Evolutionary conservation across 2,113 vertebrate species (phyloP).

Genomic region (Rynchops niger): DNA sequence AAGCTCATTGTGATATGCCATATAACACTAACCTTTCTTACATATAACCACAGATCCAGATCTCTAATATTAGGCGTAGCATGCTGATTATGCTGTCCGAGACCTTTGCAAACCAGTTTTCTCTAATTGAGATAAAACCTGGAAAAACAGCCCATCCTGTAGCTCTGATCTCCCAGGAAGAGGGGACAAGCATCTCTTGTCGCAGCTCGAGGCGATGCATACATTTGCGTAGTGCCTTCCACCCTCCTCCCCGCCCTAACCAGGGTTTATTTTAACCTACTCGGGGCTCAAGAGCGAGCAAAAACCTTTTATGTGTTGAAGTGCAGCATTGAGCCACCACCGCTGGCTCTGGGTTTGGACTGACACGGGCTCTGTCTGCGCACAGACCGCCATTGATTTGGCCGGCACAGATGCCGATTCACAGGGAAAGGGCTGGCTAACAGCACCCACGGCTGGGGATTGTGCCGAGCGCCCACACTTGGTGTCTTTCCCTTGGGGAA

Average conservation of each 20-base stretch:
- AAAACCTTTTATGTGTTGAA: not conserved
- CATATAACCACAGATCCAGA: not conserved
- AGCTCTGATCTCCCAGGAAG: not conserved
- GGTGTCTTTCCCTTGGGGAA: not conserved
- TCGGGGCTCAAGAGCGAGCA: accelerated
- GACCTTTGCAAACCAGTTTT: not conserved
- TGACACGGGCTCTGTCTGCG: not conserved
- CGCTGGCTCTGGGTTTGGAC: not conserved
- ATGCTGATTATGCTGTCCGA: not conserved
- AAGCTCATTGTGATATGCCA: not conserved
- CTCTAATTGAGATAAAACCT: not conserved
- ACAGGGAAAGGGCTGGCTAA: not conserved
- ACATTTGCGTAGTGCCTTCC: not conserved
- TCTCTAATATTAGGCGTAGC: not conserved
- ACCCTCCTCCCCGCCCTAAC: not conserved
- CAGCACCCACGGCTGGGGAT: not conserved
- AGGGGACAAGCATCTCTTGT: not conserved
- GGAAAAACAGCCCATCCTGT: not conserved
- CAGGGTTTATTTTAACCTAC: not conserved
- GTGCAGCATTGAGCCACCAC: not conserved
- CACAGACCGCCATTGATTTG: not conserved
- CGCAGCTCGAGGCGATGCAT: accelerated
- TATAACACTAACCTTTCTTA: not conserved
- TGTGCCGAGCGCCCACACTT: not conserved
- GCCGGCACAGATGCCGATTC: not conserved